These are phyloP conservation scores for Xestoiulus laeticollis DNA, from an alignment of 2,888 invertebrate genomes.

Conservation along the genomic window DNA sequence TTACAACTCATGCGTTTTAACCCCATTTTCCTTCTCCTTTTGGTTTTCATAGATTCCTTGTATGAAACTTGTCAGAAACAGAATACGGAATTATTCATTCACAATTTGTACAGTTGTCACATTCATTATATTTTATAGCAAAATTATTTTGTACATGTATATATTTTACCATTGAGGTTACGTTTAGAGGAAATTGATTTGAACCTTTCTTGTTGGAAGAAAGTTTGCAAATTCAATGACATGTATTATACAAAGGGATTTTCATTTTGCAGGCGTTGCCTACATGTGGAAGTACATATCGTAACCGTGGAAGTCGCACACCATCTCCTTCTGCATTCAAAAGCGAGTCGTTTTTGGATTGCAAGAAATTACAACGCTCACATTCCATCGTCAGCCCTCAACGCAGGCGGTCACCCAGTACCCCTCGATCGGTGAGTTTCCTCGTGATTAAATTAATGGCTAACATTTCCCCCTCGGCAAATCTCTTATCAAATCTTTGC, in stretches of 20 bases:
- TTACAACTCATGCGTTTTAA: too few species aligned
- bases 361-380: conserved; percentile 32
- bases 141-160: background rate
- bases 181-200: background rate
- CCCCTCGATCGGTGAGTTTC: conserved; percentile 48
- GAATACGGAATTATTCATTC: too few species aligned
- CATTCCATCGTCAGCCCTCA: conserved; percentile 49
- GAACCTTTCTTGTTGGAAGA: background rate
- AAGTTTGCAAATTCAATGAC: background rate
- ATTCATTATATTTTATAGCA: too few species aligned
- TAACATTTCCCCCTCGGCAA: background rate
- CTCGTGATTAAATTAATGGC: background rate
- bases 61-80: too few species aligned
- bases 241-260: background rate
- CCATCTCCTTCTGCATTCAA: conserved; percentile 44
- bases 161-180: background rate
- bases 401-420: conserved; percentile 50
- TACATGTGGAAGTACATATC: background rate
- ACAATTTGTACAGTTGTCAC: too few species aligned
- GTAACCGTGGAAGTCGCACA: conserved; percentile 46
- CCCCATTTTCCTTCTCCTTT: too few species aligned
- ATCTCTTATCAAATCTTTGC: background rate
- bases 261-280: background rate
- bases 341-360: background rate
- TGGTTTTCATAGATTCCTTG: too few species aligned